Base-by-base conservation (phyloP, 2,888 invertebrate genomes). In the Drosophila robusta region DNA sequence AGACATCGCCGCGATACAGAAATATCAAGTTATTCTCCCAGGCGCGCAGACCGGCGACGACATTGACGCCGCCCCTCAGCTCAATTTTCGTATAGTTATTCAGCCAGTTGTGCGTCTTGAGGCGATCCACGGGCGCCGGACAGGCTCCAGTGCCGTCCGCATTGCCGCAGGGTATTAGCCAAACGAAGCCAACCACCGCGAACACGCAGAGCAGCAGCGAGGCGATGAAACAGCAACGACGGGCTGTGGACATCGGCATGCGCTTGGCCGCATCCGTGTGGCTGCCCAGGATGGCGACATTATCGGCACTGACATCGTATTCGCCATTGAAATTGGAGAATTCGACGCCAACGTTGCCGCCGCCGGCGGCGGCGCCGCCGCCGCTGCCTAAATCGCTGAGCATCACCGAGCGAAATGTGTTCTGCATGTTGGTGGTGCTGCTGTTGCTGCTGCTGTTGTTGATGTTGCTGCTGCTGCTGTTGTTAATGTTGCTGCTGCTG, bases 171-270 rank as follows among this genome's bases (percentile, higher is more conserved):
- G 97, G 97, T 12, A 95, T 94, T 5, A 95, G 94, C 95, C 95
- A 96, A 6, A 96, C 92, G 89, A 96, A 97, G 85, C 95, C 93
- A 42, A 96, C 93, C 50, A 96, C 94, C 7, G 95, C 95, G 64
- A 95, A 92, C 68, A 96, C 92, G 89, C 96, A 97, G 52, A 95
- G 90, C 45, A 96, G 90, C 72, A 97, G 94, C 0, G 97, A 97
- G 9, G 94, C 93, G 16, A 95, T 92, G 78, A 97, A 95, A 41
- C 95, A 95, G 69, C 94, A 93, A 70, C 95, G 95, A 12, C 96
- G 94, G 38, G 94, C 90, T 18, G 94, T 93, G 0, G 96, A 95
- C 95, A 96, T 95, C 49, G 92, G 91, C 68, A 26, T n/a, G 0
- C 91, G 92, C 6, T 93, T 93, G 9, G 92, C 82, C 68, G 93